These are phyloP conservation scores for Oceanodroma leucorhoa DNA, from an alignment of 2,797 vertebrate genomes.

Conservation along the genomic window DNA sequence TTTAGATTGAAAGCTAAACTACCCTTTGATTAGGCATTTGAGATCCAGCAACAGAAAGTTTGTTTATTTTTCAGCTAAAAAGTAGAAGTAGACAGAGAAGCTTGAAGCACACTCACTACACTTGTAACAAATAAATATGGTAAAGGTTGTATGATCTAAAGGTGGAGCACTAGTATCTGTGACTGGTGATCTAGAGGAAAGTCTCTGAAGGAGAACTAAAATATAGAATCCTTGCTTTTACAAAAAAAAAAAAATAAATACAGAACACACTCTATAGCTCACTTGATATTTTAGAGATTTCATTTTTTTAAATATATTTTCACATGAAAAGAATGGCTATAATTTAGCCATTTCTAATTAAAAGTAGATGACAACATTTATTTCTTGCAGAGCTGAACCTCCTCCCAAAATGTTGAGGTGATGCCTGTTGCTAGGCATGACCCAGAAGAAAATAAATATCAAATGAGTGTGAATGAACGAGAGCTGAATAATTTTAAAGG, in stretches of 20 bases:
- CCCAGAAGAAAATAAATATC: not conserved
- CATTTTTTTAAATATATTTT: not conserved
- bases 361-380: not conserved
- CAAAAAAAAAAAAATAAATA: not conserved
- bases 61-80: not conserved
- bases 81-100: not conserved
- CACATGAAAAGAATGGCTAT: not conserved
- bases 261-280: not conserved
- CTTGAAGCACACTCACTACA: not conserved
- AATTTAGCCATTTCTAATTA: not conserved
- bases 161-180: not conserved
- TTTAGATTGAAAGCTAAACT: not conserved
- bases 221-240: not conserved
- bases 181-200: not conserved
- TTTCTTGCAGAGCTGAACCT: not conserved
- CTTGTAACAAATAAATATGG: not conserved
- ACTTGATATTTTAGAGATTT: not conserved
- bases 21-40: not conserved
- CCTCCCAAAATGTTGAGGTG: not conserved
- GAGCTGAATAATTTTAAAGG: not conserved
- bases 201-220: not conserved
- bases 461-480: not conserved
- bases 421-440: not conserved
- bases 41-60: not conserved
- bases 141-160: not conserved